These are phyloP conservation scores for Tragelaphus strepsiceros DNA, from an alignment of 2,113 vertebrate species.

Conservation along the genomic window DNA sequence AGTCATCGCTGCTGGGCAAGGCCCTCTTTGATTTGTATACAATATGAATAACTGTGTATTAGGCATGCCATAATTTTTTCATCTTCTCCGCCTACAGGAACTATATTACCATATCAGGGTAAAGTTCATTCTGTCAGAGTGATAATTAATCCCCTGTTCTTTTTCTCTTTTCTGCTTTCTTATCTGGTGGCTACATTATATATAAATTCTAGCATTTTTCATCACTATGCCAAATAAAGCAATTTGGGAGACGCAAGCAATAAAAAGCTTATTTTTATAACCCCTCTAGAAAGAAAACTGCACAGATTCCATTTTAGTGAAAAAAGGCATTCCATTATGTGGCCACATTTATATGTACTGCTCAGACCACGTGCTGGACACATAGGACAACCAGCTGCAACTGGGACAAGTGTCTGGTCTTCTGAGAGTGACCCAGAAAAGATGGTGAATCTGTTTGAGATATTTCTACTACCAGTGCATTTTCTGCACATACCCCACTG, in stretches of 20 bases:
- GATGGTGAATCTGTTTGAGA: neutral
- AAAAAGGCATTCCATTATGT: neutral
- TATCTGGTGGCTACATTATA: slow-evolving; percentile 65
- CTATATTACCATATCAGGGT: slow-evolving; percentile 64
- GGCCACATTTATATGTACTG: neutral
- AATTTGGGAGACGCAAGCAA: slow-evolving; percentile 59
- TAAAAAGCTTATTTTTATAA: slow-evolving; percentile 66
- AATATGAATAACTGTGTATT: slow-evolving; percentile 46
- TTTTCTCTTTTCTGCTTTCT: slow-evolving; percentile 51
- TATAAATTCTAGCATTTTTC: slow-evolving; percentile 76
- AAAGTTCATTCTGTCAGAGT: slow-evolving; percentile 70
- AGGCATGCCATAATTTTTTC: slow-evolving; percentile 53
- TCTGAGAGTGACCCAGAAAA: neutral
- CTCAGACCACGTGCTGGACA: neutral
- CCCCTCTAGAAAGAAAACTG: slow-evolving; percentile 51
- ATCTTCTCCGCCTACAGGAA: slow-evolving; percentile 49
- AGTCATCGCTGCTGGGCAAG: neutral
- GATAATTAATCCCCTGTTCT: slow-evolving; percentile 75
- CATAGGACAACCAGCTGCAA: rapidly evolving
- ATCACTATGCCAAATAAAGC: slow-evolving; percentile 74
- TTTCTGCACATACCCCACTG: neutral
- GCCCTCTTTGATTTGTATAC: slow-evolving; percentile 17
- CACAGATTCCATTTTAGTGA: slow-evolving; percentile 5
- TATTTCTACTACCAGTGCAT: neutral
- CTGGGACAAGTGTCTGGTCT: neutral